Conservation (phyloP, 2,113 vertebrate genomes). For the Pipa parva region DNA sequence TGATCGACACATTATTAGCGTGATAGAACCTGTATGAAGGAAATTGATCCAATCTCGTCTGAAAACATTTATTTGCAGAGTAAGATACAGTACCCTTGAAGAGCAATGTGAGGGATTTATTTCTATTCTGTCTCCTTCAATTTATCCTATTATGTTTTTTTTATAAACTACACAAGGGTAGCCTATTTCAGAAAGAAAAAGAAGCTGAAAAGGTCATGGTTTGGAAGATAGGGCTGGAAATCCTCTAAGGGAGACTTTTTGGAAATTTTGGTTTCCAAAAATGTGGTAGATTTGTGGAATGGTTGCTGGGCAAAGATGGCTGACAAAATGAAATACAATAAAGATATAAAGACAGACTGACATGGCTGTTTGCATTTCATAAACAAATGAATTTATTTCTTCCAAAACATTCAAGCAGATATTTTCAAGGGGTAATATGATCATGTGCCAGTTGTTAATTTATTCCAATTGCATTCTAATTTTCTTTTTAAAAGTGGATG, state of each 20-base stretch:
- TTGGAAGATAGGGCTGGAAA: no score
- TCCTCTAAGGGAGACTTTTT: no score
- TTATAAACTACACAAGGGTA: not conserved
- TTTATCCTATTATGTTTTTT: slow-evolving; percentile 8
- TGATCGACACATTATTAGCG: slow-evolving; percentile 15
- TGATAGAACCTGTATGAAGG: not conserved
- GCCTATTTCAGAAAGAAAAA: slow-evolving; percentile 1
- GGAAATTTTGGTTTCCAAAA: not conserved
- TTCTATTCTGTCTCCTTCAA: not conserved
- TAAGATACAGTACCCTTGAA: slow-evolving; percentile 3
- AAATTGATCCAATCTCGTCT: slow-evolving; percentile 27
- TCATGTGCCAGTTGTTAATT: no score
- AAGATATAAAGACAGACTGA: no score
- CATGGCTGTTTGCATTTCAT: no score
- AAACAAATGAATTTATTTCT: no score
- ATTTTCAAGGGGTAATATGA: no score
- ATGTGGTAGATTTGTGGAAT: not conserved
- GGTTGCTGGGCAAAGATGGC: no score
- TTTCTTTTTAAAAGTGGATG: no score
- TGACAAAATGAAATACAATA: no score
- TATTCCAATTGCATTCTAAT: no score
- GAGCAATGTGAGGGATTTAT: slow-evolving; percentile 12
- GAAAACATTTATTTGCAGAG: slow-evolving; percentile 23
- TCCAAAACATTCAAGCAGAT: no score
- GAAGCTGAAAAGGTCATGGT: not conserved